Evolutionary conservation across 2,113 vertebrate genomes (phyloP), one percentile per base, ranked within the genome.

Genomic region (Saguinus imperator): DNA sequence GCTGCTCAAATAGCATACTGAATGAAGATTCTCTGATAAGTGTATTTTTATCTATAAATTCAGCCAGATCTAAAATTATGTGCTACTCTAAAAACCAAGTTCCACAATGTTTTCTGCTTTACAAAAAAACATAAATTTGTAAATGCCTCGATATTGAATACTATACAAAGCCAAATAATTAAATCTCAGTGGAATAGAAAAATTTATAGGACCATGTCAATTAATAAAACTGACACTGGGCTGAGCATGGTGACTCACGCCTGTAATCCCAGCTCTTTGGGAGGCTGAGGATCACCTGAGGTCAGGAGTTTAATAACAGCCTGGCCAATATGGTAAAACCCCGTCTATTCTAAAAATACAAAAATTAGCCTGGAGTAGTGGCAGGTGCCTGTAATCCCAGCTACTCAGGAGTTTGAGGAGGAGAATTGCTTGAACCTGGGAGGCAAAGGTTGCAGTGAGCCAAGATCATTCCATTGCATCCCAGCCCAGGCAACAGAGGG

Each of bases 121-220:
- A 58, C 72, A 58, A 88, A 58, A 57, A 21, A 81, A 35, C 27
- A 50, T 32, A 76, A 84, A 75, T 84, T 43, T 66, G 20, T 91
- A 73, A 73, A 57, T 91, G 50, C 32, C 10, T 80, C 23, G 29
- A 66, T 66, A 40, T 25, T 7, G 21, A 92, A 58, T 43, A 20
- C 45, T 80, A 57, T n/a, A 35, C n/a, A 80, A 66, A 0, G 66
- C 6, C 50, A 35, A 87, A 80, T 35, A 48, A 55, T 84, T 73
- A 95, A 40, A 94, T 80, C 13, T 79, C 64, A 18, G 79, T 29
- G 18, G 91, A 91, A 84, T 32, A 55, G 20, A 55, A 95, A 93
- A 10, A 11, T 88, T 84, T 73, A 70, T 88, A 85, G 37, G 25
- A 87, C 45, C 79, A 57, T 8, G 52, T 64, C 52, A 73, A 32